Base-by-base conservation (phyloP, 92 coral and sea anemone species). In the Pocillopora meandrina region DNA sequence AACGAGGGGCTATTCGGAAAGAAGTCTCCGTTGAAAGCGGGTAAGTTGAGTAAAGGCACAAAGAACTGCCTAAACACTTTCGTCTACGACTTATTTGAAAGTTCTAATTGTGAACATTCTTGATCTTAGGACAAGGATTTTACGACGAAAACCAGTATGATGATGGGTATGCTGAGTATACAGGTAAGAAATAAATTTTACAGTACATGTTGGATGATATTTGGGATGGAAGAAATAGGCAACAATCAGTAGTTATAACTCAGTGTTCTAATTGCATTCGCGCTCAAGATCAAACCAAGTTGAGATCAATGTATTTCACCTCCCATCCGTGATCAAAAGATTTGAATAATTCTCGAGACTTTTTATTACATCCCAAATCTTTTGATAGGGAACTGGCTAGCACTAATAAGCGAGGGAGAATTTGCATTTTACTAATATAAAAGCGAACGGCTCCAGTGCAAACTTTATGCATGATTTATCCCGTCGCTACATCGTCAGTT, bases 121-220 rank as follows among this genome's bases (percentile, higher is more conserved):
- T 68, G 47, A 58, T 56, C 67, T 31, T 69, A 84, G 88, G 88
- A 23, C 83, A 84, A 10, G 73, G 79, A 36, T 84, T 84, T 65
- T 77, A 76, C 75, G 82, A 84, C 56, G 82, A 66, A 66, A 75
- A 75, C 42, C 23, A 84, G n/a, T 84, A 84, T 58, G 88, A 84
- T 15, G 88, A 84, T 76, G 83, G 83, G 20, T 84, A 61, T 68
- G 82, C 82, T 5, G 88, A 84, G 36, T 84, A 76, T 34, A 84
- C 88, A 76, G 88, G 88, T 84, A 70, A 75, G 88, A 75, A 76
- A 18, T 31, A 52, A 56, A 75, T 19, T 18, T 33, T 52, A n/a
- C 64, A 63, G 64, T 75, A 33, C 17, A 17, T 82, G 52, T 42
- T 7, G 52, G 52, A 20, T 55, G 74, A 33, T 56, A 65, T 55